phyloP scores from a whole-genome alignment of 2,797 vertebrate genomes.

The Carcharodon carcharias region DNA sequence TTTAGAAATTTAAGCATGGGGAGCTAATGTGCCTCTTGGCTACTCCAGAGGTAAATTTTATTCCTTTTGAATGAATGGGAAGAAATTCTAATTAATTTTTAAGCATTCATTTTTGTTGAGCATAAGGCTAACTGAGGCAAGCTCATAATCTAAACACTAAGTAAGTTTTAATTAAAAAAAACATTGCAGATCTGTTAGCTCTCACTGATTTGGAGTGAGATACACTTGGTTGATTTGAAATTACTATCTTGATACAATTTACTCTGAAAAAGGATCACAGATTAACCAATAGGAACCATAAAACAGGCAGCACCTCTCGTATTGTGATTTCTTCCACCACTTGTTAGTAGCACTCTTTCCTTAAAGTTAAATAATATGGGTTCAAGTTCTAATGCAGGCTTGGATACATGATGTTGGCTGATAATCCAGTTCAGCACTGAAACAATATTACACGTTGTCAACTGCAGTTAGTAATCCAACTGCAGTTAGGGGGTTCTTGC shows the following conservation, averaged over 20 bases:
- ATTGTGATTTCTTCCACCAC: background rate
- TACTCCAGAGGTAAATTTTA: background rate
- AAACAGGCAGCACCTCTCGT: background rate
- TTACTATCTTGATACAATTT: background rate
- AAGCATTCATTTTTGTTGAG: background rate
- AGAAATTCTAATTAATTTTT: background rate
- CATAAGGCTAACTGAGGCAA: background rate
- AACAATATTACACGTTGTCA: background rate
- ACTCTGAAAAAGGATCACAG: background rate
- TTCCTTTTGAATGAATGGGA: background rate
- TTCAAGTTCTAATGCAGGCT: background rate
- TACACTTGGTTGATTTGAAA: background rate
- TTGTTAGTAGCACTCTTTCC: background rate
- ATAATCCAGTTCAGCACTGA: background rate
- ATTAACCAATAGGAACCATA: background rate
- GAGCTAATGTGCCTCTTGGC: background rate
- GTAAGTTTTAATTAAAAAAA: background rate
- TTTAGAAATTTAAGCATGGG: background rate
- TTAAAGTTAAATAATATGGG: too few species aligned
- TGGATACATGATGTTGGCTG: background rate
- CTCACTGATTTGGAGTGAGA: background rate
- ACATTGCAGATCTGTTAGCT: background rate
- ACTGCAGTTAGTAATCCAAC: background rate
- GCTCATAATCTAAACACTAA: background rate
- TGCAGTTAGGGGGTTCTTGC: background rate